Percentiles rank a stretch among this genome's conserved stretches.
Conservation (phyloP, 2,797 vertebrate genomes). For the Synaphobranchus kaupii region DNA sequence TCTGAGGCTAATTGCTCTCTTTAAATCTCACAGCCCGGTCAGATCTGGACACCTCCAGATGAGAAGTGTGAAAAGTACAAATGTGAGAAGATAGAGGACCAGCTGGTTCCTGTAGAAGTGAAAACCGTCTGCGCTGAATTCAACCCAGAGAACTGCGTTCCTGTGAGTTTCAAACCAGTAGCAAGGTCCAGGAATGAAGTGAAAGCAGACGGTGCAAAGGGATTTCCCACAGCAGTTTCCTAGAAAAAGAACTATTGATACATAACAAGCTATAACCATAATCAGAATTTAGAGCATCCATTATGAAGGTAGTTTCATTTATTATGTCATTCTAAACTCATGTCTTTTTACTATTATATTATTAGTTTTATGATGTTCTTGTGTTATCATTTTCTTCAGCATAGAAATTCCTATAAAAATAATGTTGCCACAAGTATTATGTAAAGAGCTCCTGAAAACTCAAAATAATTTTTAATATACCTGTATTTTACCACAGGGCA, state of each 20-base stretch:
- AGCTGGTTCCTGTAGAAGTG: slow-evolving; percentile 59
- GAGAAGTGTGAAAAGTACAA: slow-evolving; percentile 77
- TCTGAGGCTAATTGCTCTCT: slow-evolving; percentile 7
- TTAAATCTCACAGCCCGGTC: slow-evolving; percentile 65
- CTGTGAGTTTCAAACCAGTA: slow-evolving; percentile 69
- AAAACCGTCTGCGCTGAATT: slow-evolving; percentile 69
- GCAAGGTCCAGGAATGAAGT: neutral
- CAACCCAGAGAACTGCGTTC: slow-evolving; percentile 74
- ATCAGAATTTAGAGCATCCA: neutral
- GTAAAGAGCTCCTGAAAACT: neutral
- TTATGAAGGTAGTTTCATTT: neutral
- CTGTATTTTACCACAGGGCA: slow-evolving; percentile 67
- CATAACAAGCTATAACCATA: neutral
- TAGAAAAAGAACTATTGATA: neutral
- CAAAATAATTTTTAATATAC: neutral
- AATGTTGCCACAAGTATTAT: slow-evolving; percentile 19
- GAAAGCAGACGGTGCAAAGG: neutral
- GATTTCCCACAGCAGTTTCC: neutral
- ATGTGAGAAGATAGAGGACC: slow-evolving; percentile 62
- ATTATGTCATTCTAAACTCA: neutral
- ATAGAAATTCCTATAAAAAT: neutral
- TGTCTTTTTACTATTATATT: neutral
- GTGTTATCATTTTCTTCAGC: neutral
- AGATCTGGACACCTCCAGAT: slow-evolving; percentile 58
- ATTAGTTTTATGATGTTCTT: neutral